Conservation (phyloP, 2,888 invertebrate genomes). For the Temnothorax rugatulus region DNA sequence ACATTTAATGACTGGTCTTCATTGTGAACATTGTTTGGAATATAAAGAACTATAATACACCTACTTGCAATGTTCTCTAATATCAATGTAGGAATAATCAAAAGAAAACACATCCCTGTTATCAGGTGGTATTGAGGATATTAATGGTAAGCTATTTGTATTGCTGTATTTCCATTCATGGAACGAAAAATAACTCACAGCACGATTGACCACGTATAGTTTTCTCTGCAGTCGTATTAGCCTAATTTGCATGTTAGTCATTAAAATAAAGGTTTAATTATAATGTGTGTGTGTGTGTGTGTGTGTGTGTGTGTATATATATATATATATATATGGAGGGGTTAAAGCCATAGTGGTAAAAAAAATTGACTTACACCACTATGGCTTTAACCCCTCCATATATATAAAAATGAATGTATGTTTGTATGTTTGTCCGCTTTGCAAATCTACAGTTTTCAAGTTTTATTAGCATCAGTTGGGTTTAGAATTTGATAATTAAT, state of each 20-base stretch:
- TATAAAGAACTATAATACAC: not conserved
- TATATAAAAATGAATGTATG: too few relatives aligned
- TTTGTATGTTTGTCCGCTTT: too few relatives aligned
- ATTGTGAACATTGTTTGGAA: not conserved
- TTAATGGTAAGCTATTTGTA: constrained; percentile 86
- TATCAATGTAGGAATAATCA: constrained; percentile 88
- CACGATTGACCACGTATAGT: constrained; percentile 91
- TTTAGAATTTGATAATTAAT: too few relatives aligned
- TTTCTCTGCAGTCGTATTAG: constrained; percentile 92
- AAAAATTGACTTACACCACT: too few relatives aligned
- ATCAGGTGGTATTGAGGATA: constrained; percentile 56
- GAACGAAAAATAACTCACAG: constrained; percentile 91
- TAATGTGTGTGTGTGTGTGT: too few relatives aligned
- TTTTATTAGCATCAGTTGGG: too few relatives aligned
- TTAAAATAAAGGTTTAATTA: not conserved
- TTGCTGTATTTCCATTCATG: constrained; percentile 93
- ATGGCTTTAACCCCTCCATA: too few relatives aligned
- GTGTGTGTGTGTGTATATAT: too few relatives aligned
- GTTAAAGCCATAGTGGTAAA: too few relatives aligned
- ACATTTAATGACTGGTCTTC: not conserved
- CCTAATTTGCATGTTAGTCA: constrained; percentile 86
- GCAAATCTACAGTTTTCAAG: too few relatives aligned
- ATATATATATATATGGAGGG: too few relatives aligned
- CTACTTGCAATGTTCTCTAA: constrained; percentile 86
- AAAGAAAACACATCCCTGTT: constrained; percentile 88